Evolutionary conservation across 53 echinoderm and acorn worm species (phyloP).

Genomic region (Echinometra lucunter): DNA sequence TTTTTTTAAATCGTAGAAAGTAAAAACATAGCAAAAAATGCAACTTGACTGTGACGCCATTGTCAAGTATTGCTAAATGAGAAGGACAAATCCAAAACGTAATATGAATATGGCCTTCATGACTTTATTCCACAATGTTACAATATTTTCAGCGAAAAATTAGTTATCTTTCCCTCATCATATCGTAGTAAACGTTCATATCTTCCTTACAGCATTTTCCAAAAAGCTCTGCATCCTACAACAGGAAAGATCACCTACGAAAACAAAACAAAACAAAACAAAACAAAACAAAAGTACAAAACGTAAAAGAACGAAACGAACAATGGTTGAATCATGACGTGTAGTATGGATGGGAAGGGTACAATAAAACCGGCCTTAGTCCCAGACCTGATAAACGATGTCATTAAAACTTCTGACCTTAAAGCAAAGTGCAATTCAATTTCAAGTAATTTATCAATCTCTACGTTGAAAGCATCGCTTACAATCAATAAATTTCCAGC

Average conservation of each 20-base stretch:
- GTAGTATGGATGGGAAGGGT: background rate
- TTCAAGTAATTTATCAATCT: slow-evolving; percentile 50
- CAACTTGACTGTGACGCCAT: no score
- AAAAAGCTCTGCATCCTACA: background rate
- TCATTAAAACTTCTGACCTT: slow-evolving; percentile 51
- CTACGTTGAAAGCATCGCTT: slow-evolving; percentile 21
- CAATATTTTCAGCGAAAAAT: background rate
- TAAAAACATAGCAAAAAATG: no score
- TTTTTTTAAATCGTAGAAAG: no score
- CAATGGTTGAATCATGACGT: background rate
- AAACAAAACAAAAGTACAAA: background rate
- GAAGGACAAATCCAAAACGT: background rate
- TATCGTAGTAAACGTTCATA: background rate
- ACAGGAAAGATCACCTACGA: background rate
- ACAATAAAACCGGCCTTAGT: slow-evolving; percentile 22
- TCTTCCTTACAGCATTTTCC: background rate
- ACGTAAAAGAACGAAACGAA: background rate
- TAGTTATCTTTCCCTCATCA: background rate
- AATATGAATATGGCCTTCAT: no score
- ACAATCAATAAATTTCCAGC: slow-evolving; percentile 54
- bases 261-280: no score
- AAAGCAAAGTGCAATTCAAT: slow-evolving; percentile 46
- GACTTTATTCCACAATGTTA: no score
- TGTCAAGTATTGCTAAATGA: no score
- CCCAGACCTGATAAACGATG: slow-evolving; percentile 47